Conservation (phyloP, 2,113 vertebrate species). For the Channa argus region DNA sequence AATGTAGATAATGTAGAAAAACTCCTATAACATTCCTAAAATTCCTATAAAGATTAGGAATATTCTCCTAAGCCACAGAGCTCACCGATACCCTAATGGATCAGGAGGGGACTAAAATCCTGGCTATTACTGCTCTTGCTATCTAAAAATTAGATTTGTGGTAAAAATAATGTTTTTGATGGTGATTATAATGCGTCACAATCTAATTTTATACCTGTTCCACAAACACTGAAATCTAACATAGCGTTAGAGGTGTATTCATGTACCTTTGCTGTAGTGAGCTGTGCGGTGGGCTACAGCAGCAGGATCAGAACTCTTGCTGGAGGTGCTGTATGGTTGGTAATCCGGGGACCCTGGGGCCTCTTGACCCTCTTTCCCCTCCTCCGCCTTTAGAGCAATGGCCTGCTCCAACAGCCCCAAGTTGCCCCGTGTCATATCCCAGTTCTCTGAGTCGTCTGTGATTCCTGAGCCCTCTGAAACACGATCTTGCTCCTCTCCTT, state of each 20-base stretch:
- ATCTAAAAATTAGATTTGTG: not conserved
- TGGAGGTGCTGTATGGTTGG: slow-evolving; percentile 82
- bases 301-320: slow-evolving; percentile 79
- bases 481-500: slow-evolving; percentile 81
- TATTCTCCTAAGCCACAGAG: too few species aligned
- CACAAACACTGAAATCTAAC: not conserved
- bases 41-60: too few species aligned
- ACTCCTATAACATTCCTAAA: too few species aligned
- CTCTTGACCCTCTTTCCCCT: slow-evolving; percentile 87
- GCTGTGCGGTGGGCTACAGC: slow-evolving; percentile 76
- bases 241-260: too few species aligned
- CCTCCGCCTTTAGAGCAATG: slow-evolving; percentile 95
- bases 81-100: too few species aligned
- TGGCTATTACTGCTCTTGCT: not conserved
- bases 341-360: slow-evolving; percentile 82
- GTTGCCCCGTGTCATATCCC: slow-evolving; percentile 96
- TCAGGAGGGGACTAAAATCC: not conserved
- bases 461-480: slow-evolving; percentile 89
- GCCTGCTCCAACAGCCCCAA: slow-evolving; percentile 96
- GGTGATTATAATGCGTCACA: too few species aligned
- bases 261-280: slow-evolving; percentile 89
- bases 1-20: too few species aligned
- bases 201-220: too few species aligned
- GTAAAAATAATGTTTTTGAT: not conserved
- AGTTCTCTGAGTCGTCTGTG: slow-evolving; percentile 94